Conservation (phyloP, 2,888 invertebrate genomes). For the Coenonympha arcania region DNA sequence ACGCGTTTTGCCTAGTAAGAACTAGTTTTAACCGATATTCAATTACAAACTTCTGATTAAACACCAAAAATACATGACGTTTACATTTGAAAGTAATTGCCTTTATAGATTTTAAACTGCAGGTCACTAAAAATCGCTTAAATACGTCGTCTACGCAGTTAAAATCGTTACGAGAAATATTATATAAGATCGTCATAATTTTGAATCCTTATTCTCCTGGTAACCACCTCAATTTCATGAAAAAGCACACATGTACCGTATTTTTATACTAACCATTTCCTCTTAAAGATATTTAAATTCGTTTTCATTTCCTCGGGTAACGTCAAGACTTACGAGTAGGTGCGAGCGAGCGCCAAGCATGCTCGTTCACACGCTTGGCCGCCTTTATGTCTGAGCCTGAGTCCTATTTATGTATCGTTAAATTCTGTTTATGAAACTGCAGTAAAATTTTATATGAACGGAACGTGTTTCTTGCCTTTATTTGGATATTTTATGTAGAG, state of each 20-base stretch:
- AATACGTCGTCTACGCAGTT: too few species aligned
- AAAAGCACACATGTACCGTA: not conserved
- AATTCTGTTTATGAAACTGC: slow-evolving; percentile 12
- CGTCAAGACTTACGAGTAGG: slow-evolving; percentile 6
- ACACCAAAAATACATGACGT: too few species aligned
- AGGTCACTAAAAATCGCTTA: too few species aligned
- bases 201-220: too few species aligned
- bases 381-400: slow-evolving; percentile 13
- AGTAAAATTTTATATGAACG: slow-evolving; percentile 5
- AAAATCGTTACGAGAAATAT: too few species aligned
- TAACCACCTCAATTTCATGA: too few species aligned
- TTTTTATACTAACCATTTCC: not conserved
- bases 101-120: too few species aligned
- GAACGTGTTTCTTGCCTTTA: not conserved
- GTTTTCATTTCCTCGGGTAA: slow-evolving; percentile 3
- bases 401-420: slow-evolving; percentile 18
- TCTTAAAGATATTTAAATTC: slow-evolving; percentile 4
- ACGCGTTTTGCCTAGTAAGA: too few species aligned
- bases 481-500: not conserved
- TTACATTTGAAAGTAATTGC: too few species aligned
- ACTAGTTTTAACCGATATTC: too few species aligned
- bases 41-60: too few species aligned
- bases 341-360: slow-evolving; percentile 10
- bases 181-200: too few species aligned
- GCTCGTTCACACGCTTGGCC: slow-evolving; percentile 13